Evolutionary conservation across 1,140 invertebrate genomes (phyloP).

Genomic region (Trachymyrmex cornetzi): DNA sequence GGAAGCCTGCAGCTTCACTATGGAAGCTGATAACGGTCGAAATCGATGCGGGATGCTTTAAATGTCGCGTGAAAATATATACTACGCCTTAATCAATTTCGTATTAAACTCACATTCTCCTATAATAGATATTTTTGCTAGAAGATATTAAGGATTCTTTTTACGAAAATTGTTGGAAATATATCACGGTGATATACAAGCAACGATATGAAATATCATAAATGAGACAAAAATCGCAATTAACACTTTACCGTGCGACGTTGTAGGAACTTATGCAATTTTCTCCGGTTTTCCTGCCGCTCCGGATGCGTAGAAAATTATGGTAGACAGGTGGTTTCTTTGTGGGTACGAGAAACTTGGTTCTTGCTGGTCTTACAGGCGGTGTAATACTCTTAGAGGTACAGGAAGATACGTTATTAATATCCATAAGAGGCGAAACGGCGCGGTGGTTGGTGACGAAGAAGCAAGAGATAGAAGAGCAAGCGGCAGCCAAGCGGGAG

Average conservation of each 20-base stretch:
- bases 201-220: neutral
- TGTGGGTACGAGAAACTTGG: slow-evolving; percentile 41
- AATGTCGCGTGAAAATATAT: slow-evolving; percentile 27
- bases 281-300: slow-evolving; percentile 18
- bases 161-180: neutral
- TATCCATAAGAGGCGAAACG: slow-evolving; percentile 69
- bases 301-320: slow-evolving; percentile 55
- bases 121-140: neutral
- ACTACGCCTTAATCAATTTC: neutral
- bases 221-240: slow-evolving; percentile 28
- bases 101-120: neutral
- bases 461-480: slow-evolving; percentile 70
- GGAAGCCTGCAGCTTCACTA: slow-evolving; percentile 70
- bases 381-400: slow-evolving; percentile 64
- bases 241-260: neutral
- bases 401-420: slow-evolving; percentile 72
- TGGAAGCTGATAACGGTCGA: slow-evolving; percentile 73
- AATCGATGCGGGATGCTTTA: slow-evolving; percentile 23
- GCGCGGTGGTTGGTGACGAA: slow-evolving; percentile 39
- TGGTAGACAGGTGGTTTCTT: slow-evolving; percentile 59
- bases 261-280: slow-evolving; percentile 16
- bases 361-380: slow-evolving; percentile 44
- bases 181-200: neutral
- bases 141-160: neutral
- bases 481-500: slow-evolving; percentile 75